Base-by-base conservation (phyloP, 2,797 vertebrate species). In the Sebastes nivosus region DNA sequence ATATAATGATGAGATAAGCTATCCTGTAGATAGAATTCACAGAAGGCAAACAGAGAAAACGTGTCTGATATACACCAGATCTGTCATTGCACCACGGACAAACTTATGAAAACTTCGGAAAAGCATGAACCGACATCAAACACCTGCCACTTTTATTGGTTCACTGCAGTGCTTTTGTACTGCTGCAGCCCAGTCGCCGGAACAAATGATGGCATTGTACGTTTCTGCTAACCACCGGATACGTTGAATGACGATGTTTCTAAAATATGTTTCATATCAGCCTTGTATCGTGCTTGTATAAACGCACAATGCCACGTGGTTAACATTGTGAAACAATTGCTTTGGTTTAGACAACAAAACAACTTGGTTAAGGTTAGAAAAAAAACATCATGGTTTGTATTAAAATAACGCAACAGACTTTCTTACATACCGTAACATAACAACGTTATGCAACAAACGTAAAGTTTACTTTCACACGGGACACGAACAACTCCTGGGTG, bases 1-100 rank as follows among this genome's bases (percentile, higher is more conserved):
- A 81, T n/a, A 63, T 66, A 72, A 46, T n/a, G 5, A 58, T 24
- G 24, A 60, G 60, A 88, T 52, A 67, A 65, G 79, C 34, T 79
- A 16, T 54, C 29, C 8, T 61, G 72, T 34, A 74, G 68, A 70
- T 61, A 73, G 8, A 60, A 64, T 36, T 72, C 63, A 50, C 13
- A 57, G 14, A 65, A 29, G 54, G 29, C 5, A 67, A 76, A 75
- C 36, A 8, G 8, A 68, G 29, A 42, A 25, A 79, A 69, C 7
- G 2, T 69, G 32, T 60, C 32, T 4, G 9, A 68, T 73, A 32
- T 36, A 36, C 29, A 64, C 14, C 34, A 52, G 77, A 75, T 75
- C 27, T 65, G 14, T 14, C 52, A 65, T 65, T 82, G 71, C 64
- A 79, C 59, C 36, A 72, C 36, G 29, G 57, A 32, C 36, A 72